Percentiles rank a stretch among this genome's conserved stretches.
Conservation (phyloP, 2,113 vertebrate genomes). For the Pelecanus crispus region DNA sequence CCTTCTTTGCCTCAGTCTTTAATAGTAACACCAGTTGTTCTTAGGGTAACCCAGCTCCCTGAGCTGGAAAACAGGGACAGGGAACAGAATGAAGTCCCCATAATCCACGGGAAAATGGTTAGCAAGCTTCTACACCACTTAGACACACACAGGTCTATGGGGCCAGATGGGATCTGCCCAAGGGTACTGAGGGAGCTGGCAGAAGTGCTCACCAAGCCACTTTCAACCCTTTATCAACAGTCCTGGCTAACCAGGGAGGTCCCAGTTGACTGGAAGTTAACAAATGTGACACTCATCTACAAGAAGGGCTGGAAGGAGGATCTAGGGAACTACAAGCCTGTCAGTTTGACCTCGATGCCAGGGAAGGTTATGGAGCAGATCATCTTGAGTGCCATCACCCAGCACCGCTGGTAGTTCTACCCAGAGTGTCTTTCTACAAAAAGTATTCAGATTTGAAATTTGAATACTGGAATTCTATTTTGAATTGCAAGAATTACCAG, state of each 20-base stretch:
- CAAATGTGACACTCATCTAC: not conserved
- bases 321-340: rapidly evolving
- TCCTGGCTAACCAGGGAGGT: not conserved
- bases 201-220: not conserved
- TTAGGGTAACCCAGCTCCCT: not conserved
- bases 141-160: not conserved
- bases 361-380: not conserved
- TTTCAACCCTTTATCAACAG: not conserved
- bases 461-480: not conserved
- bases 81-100: not conserved
- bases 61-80: not conserved
- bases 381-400: not conserved
- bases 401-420: not conserved
- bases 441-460: not conserved
- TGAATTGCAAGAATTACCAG: not conserved
- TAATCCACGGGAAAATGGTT: not conserved
- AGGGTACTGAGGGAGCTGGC: not conserved
- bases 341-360: not conserved
- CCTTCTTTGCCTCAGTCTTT: not conserved
- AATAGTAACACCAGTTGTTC: not conserved
- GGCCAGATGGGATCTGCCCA: not conserved
- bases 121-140: not conserved
- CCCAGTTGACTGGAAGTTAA: not conserved
- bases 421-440: not conserved
- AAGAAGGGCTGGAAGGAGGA: not conserved